Base-by-base conservation (phyloP, 2,113 vertebrate genomes). In the Cichladusa arquata region DNA sequence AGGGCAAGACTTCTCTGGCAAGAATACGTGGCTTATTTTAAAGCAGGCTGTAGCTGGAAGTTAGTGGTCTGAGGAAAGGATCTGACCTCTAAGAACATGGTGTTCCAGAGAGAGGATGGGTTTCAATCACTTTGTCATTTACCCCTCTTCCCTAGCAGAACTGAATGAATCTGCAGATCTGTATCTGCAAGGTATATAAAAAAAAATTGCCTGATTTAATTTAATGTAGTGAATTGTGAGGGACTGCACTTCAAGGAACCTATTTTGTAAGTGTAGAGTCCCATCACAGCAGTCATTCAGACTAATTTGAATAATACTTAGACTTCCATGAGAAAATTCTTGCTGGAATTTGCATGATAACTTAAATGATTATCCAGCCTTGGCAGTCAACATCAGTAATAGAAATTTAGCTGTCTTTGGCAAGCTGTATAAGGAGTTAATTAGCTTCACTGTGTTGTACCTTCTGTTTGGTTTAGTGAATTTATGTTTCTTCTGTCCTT, bases 341-440 rank as follows among this genome's bases (percentile, higher is more conserved):
- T 92, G 19, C 67, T 81, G 33, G 47, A 86, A 88, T 78, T 88
- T 66, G 11, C 20, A 31, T 54, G 71, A 40, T 80, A 85, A 80
- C 71, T 93, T 85, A 80, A 87, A 83, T 50, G 14, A 90, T 86
- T 83, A 86, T 66, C 50, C 64, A 92, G 45, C 34, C 47, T 86
- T 88, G 56, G 38, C 86, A 92, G 72, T 50, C 3, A 3, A 58
- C 42, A 54, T 83, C 57, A 83, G 38, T 48, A 86, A 70, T 1
- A 83, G 72, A 93, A 81, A 83, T 89, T 29, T 78, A 92, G 51
- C 60, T 83, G 64, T 78, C 64, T 94, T 92, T 83, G 79, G 67
- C 79, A 94, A 92, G 58, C 76, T 92, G 64, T 93, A 16, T 62
- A 90, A 95, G 57, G 64, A 96, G 42, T 86, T 92, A 92, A 96